phyloP scores from a whole-genome alignment of 1,140 invertebrate species.

The Atta colombica region DNA sequence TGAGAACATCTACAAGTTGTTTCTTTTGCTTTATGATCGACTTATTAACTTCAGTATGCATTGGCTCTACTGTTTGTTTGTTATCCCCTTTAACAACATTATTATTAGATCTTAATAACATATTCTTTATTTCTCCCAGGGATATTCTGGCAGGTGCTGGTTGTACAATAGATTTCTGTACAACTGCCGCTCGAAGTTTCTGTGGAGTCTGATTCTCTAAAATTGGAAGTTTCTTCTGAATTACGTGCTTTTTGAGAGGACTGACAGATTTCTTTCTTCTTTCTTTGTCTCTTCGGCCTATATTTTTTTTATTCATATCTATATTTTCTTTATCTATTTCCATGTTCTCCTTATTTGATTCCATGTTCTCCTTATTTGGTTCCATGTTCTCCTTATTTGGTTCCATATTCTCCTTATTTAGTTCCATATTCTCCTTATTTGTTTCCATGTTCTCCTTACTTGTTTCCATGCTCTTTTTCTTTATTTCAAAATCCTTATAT shows the following conservation, averaged over 20 bases:
- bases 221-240: slow-evolving; percentile 7
- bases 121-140: slow-evolving; percentile 68
- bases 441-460: slow-evolving; percentile 37
- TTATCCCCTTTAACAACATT: slow-evolving; percentile 21
- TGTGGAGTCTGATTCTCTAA: slow-evolving; percentile 5
- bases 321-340: slow-evolving; percentile 70
- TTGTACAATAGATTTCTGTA: not conserved
- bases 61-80: slow-evolving; percentile 35
- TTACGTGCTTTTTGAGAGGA: slow-evolving; percentile 71
- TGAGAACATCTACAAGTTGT: slow-evolving; percentile 19
- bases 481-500: slow-evolving; percentile 50
- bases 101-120: slow-evolving; percentile 37
- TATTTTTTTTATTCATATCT: slow-evolving; percentile 67
- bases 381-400: slow-evolving; percentile 62
- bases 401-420: not conserved
- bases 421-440: not conserved
- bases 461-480: slow-evolving; percentile 69
- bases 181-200: slow-evolving; percentile 1
- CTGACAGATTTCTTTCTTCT: slow-evolving; percentile 77
- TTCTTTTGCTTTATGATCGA: slow-evolving; percentile 6
- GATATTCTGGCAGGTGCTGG: slow-evolving; percentile 67
- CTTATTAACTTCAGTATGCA: slow-evolving; percentile 41
- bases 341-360: not conserved
- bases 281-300: slow-evolving; percentile 12
- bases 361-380: slow-evolving; percentile 39